Conservation (phyloP, 2,113 vertebrate genomes). For the Antechinus flavipes region DNA sequence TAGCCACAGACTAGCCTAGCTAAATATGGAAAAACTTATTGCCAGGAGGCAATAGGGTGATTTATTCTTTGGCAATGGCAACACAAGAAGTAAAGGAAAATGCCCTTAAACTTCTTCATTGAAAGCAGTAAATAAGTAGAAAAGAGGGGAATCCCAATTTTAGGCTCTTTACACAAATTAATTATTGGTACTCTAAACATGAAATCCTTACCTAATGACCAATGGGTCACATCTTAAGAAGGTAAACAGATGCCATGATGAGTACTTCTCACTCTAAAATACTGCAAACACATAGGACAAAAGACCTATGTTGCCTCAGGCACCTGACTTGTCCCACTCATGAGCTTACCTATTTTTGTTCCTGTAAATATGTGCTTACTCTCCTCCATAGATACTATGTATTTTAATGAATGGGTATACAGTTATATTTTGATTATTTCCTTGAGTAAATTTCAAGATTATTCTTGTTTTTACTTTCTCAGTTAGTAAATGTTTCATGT, state of each 20-base stretch:
- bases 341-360: neutral
- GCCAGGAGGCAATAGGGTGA: neutral
- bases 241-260: neutral
- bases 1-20: neutral
- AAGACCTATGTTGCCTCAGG: neutral
- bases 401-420: neutral
- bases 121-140: neutral
- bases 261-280: neutral
- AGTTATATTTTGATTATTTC: neutral
- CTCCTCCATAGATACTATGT: neutral
- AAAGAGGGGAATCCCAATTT: neutral
- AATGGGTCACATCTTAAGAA: neutral
- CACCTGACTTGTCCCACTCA: neutral
- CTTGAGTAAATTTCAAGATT: neutral
- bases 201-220: neutral
- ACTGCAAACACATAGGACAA: neutral
- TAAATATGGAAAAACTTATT: neutral
- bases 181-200: neutral
- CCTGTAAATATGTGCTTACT: neutral
- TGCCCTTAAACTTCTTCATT: neutral
- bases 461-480: neutral
- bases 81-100: neutral
- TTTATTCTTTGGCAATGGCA: neutral
- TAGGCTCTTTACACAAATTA: neutral
- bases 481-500: neutral